Percentiles rank a stretch among this genome's conserved stretches.
phyloP scores from a whole-genome alignment of 1,140 invertebrate species.

The Meloidogyne hapla region DNA sequence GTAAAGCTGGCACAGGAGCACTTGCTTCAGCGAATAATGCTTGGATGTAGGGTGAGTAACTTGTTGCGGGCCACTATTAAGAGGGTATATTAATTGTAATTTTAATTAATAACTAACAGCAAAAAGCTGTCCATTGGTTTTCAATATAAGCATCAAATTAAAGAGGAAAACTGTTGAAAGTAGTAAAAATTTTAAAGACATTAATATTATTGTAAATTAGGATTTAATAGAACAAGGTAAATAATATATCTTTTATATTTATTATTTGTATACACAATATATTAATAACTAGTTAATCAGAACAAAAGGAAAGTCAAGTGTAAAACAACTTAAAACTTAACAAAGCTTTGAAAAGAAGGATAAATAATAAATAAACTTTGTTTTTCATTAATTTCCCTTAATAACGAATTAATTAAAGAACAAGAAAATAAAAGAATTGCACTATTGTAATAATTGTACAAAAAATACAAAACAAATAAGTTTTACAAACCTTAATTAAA shows the following conservation, averaged over 20 bases:
- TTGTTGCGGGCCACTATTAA: conserved; percentile 42
- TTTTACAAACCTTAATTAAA: too few species aligned
- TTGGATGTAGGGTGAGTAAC: conserved; percentile 46
- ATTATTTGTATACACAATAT: too few species aligned
- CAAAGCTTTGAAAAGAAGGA: too few species aligned
- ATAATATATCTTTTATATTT: neutral
- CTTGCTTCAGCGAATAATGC: conserved; percentile 33
- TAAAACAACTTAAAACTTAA: too few species aligned
- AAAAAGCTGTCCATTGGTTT: neutral
- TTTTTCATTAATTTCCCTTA: too few species aligned
- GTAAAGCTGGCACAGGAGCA: conserved; percentile 34
- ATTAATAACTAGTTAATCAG: too few species aligned
- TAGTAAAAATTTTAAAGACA: neutral
- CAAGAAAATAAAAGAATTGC: too few species aligned
- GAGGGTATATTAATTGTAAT: neutral
- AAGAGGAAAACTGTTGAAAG: neutral
- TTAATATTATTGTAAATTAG: neutral
- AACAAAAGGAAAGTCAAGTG: too few species aligned
- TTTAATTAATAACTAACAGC: neutral
- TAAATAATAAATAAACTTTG: too few species aligned
- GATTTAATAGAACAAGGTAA: neutral
- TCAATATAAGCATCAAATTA: neutral
- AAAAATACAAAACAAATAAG: too few species aligned
- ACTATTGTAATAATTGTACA: too few species aligned
- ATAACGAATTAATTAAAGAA: too few species aligned